Evolutionary conservation across 2,888 invertebrate species (phyloP), one percentile per base, ranked within the genome.

Genomic region (Corythucha ciliata): DNA sequence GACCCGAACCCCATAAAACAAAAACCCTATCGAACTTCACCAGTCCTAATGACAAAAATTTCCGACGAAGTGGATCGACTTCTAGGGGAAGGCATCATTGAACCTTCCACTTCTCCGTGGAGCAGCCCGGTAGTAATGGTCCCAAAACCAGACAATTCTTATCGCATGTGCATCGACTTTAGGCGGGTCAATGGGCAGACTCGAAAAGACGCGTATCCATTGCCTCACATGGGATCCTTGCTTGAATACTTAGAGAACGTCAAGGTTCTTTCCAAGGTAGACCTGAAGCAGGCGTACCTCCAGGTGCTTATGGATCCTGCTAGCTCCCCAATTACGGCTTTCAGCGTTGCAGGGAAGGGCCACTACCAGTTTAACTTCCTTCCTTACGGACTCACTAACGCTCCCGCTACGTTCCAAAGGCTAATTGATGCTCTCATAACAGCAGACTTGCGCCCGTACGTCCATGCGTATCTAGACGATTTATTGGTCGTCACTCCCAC

Each of bases 311-410:
- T n/a, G n/a, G n/a, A n/a, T n/a, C 4, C 33, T 4, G 3, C 16
- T 7, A 33, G 33, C 7, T 16, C 16, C 16, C 16, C 14, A 18
- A 33, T 16, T 14, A 33, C 33, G 4, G 33, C 33, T 5, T 33
- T 33, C 33, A 33, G n/a, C n/a, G n/a, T n/a, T n/a, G n/a, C n/a
- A n/a, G n/a, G n/a, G n/a, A n/a, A n/a, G n/a, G n/a, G n/a, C n/a
- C n/a, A n/a, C n/a, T n/a, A n/a, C n/a, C n/a, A 59, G 18, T 59
- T 59, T 29, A 45, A 33, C 8, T 33, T 34, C 16, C 58, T 59
- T 55, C 60, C 60, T 7, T 59, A 58, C 40, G 61, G 61, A 46
- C 33, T 54, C 2, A 36, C 36, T 32, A 52, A 52, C 29, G 47
- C 55, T 3, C 48, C 52, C 2, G 53, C 53, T 2, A 57, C 55